Evolutionary conservation across 2,113 vertebrate genomes (phyloP).

Genomic region (Eleginops maclovinus): DNA sequence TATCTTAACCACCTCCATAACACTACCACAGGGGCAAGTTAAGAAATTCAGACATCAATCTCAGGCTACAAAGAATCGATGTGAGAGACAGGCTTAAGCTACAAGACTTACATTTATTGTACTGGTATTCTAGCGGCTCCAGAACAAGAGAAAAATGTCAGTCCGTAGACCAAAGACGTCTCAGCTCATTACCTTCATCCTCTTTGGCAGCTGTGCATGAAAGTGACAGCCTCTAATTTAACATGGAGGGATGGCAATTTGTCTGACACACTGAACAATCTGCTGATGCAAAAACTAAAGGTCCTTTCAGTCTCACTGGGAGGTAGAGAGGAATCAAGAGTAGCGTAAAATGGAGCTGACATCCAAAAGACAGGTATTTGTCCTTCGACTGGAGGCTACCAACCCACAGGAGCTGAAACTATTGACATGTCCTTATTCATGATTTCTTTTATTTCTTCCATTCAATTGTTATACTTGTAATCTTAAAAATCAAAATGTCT

Average conservation of each 20-base stretch:
- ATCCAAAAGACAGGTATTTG: constrained; percentile 71
- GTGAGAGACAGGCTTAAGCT: constrained; percentile 20
- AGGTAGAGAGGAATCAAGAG: constrained; percentile 62
- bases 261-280: constrained; percentile 78
- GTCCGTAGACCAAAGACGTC: constrained; percentile 67
- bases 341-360: constrained; percentile 64
- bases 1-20: not conserved
- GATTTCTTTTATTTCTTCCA: not conserved
- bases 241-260: constrained; percentile 75
- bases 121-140: constrained; percentile 10
- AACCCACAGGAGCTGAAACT: constrained; percentile 23
- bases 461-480: not conserved
- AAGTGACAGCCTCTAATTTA: constrained; percentile 81
- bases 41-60: constrained; percentile 21
- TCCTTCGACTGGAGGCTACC: constrained; percentile 56
- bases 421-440: constrained; percentile 31
- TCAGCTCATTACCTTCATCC: constrained; percentile 75
- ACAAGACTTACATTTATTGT: constrained; percentile 28
- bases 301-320: constrained; percentile 72
- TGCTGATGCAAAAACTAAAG: constrained; percentile 78
- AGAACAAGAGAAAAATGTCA: constrained; percentile 69
- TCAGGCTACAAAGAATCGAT: not conserved
- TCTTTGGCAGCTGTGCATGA: constrained; percentile 61
- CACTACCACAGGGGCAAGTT: not conserved
- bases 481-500: not conserved